Conservation (phyloP, 2,113 vertebrate species). For the Nestor notabilis region DNA sequence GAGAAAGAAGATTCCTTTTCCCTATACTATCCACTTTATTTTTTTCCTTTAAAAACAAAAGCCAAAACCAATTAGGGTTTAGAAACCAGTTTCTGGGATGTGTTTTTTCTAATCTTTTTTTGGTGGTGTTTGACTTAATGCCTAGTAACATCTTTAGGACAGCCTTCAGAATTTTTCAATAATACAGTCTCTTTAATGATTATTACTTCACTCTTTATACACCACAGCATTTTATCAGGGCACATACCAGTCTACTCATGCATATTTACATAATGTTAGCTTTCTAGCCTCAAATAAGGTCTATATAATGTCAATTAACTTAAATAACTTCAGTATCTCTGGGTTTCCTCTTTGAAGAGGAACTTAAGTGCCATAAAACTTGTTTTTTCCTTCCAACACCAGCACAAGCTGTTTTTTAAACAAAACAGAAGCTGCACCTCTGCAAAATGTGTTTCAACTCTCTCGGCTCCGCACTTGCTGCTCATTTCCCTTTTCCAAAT, state of each 20-base stretch:
- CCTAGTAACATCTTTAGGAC: background rate
- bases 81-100: background rate
- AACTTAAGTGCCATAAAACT: background rate
- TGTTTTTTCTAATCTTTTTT: background rate
- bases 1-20: background rate
- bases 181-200: background rate
- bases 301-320: background rate
- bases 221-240: background rate
- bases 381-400: background rate
- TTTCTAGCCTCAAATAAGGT: background rate
- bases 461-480: background rate
- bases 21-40: background rate
- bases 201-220: background rate
- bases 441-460: rapidly evolving
- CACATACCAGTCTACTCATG: background rate
- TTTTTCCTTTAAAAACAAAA: background rate
- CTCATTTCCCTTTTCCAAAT: background rate
- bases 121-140: background rate
- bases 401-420: background rate
- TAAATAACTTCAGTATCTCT: background rate
- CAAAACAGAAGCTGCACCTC: too few relatives aligned
- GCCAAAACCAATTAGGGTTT: background rate
- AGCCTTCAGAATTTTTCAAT: background rate
- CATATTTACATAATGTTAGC: background rate
- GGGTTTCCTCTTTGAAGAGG: background rate